Evolutionary conservation across 1,140 invertebrate genomes (phyloP).

Genomic region (Drosophila lowei): DNA sequence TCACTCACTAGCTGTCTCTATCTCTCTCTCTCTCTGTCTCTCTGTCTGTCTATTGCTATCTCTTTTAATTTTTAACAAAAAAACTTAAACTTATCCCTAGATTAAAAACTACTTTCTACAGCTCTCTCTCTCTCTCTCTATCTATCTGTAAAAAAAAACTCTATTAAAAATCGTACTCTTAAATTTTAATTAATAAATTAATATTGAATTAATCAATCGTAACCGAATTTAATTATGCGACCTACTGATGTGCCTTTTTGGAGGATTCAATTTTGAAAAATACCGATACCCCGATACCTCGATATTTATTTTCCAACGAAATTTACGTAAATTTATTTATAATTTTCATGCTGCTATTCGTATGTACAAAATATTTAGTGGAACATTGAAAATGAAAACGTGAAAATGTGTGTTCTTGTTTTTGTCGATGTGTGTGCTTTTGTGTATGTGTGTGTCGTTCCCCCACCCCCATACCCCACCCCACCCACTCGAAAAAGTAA

Average conservation of each 20-base stretch:
- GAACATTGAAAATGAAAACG: constrained; percentile 2
- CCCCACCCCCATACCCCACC: neutral
- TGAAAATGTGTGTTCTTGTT: constrained; percentile 6
- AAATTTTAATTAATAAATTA: constrained; percentile 31
- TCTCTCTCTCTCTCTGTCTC: constrained; percentile 25
- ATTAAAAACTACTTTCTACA: constrained; percentile 5
- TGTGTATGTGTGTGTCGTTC: constrained; percentile 25
- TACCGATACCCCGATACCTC: too few species aligned
- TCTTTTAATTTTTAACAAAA: neutral
- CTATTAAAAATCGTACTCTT: constrained; percentile 23
- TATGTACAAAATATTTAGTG: constrained; percentile 6
- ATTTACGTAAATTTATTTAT: too few species aligned
- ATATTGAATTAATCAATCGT: constrained; percentile 8
- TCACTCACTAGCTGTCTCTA: constrained; percentile 19
- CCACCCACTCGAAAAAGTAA: neutral
- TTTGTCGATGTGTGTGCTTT: too few species aligned
- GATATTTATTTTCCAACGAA: too few species aligned
- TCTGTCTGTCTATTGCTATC: constrained; percentile 27
- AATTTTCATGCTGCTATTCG: too few species aligned
- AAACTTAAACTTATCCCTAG: constrained; percentile 22
- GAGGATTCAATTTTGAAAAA: too few species aligned
- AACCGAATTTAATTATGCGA: constrained; percentile 25
- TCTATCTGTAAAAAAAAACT: constrained; percentile 32
- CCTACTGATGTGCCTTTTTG: too few species aligned
- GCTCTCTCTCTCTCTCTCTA: constrained; percentile 21